phyloP scores from a whole-genome alignment of 2,113 vertebrate species.

The Pyrgilauda ruficollis region DNA sequence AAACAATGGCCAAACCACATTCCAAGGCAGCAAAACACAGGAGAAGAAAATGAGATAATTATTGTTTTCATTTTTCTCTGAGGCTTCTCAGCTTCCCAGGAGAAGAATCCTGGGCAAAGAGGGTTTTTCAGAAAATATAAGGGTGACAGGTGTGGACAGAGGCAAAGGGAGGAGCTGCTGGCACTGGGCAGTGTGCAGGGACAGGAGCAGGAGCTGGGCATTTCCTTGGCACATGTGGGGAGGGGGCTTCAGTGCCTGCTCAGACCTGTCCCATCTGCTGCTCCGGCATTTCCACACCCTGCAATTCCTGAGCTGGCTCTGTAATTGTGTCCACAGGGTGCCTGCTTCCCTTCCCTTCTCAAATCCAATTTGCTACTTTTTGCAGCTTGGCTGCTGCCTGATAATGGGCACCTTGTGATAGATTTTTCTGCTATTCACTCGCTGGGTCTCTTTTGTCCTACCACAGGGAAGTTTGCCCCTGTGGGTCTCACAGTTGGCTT shows the following conservation, averaged over 20 bases:
- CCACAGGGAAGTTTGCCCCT: slow-evolving; percentile 35
- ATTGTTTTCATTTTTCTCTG: too few species aligned
- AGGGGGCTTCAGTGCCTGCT: background rate
- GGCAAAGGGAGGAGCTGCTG: background rate
- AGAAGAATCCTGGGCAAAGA: too few species aligned
- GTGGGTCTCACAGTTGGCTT: slow-evolving; percentile 14
- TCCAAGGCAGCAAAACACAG: too few species aligned
- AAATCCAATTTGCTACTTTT: background rate
- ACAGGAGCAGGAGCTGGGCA: background rate
- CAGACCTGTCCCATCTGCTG: background rate
- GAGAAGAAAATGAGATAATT: too few species aligned
- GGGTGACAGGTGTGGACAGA: background rate
- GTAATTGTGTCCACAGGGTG: slow-evolving; percentile 6
- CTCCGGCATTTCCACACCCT: background rate
- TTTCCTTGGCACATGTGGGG: accelerated
- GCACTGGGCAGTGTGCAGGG: background rate
- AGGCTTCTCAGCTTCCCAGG: too few species aligned
- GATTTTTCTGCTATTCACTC: background rate
- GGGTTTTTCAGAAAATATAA: too few species aligned
- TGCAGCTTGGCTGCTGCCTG: background rate
- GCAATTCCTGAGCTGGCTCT: background rate
- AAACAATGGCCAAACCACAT: too few species aligned
- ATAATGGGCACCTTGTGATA: slow-evolving; percentile 31
- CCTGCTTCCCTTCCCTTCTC: background rate
- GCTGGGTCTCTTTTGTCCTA: slow-evolving; percentile 39